These are phyloP conservation scores for Trichoplusia ni DNA, from an alignment of 1,140 invertebrate species.

Conservation along the genomic window DNA sequence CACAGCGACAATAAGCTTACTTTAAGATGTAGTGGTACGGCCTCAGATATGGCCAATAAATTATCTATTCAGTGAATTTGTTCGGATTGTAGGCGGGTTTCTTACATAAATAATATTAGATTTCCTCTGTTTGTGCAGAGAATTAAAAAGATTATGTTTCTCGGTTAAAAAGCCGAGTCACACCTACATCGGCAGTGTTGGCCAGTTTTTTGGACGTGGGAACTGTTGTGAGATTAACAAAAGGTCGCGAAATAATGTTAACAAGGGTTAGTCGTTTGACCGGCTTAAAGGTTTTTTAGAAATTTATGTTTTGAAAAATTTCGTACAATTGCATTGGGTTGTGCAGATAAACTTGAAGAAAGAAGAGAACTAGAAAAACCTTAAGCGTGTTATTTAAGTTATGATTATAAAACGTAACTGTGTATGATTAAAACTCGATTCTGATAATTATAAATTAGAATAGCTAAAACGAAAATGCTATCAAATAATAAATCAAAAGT, in stretches of 20 bases:
- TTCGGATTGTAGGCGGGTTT: constrained; percentile 66
- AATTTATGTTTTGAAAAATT: background rate
- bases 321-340: too few relatives aligned
- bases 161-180: constrained; percentile 23
- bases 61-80: constrained; percentile 72
- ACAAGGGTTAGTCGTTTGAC: background rate
- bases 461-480: too few relatives aligned
- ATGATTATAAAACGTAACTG: too few relatives aligned
- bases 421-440: too few relatives aligned
- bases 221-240: constrained; percentile 10
- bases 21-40: too few relatives aligned
- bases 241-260: background rate
- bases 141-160: constrained; percentile 29
- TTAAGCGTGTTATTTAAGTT: too few relatives aligned
- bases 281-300: background rate
- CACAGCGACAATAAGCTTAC: too few relatives aligned
- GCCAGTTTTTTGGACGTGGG: constrained; percentile 34
- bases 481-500: too few relatives aligned
- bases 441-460: too few relatives aligned
- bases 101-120: constrained; percentile 25
- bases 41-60: constrained; percentile 61
- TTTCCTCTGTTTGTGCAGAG: constrained; percentile 25
- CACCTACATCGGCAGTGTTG: constrained; percentile 8
- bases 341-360: too few relatives aligned
- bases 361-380: too few relatives aligned